Base-by-base conservation (phyloP, 2,888 invertebrate species). In the Falcaria lacertinaria region DNA sequence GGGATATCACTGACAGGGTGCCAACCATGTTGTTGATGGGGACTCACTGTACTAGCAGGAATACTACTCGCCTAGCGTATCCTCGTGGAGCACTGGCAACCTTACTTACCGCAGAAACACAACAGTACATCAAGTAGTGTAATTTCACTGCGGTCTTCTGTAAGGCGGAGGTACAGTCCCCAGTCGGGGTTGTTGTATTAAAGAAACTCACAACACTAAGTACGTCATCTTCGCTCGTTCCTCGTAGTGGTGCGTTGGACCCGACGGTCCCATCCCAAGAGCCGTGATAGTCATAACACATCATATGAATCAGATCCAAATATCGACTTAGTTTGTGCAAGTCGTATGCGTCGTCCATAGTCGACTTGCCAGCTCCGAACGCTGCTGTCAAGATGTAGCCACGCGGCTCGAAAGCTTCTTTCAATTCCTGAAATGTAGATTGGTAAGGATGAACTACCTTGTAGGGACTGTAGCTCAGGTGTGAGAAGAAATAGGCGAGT, bases 251-350 rank as follows among this genome's bases (percentile, higher is more conserved):
- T 0, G 96, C 94, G 68, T 97, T 96, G 7, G 95, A 93, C 0
- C 95, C 94, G 0, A 95, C 92, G 44, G 85, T 88, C 0, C 88
- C 88, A 58, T 96, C 95, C 96, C 96, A 96, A 4, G 94, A 91
- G 0, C 96, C 96, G 57, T 96, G 96, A 74, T 96, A 97, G 75
- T 97, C 97, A 73, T 97, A 97, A 48, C 95, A 94, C 96, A 96
- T 97, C 71, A 96, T 91, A 59, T 96, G 95, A 32, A 96, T 90
- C 43, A 91, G 92, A 71, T 95, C 94, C 33, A 94, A 72, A 66
- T 93, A 92, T 0, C 91, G 78, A 13, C 93, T 91, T 11, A 97
- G 83, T 51, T 92, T 91, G 4, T 91, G 86, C 11, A 97, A 90
- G 70, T 96, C 94, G 64, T 97, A 97, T 0, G 94, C 95, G 0